phyloP scores from a whole-genome alignment of 2,113 vertebrate genomes.

The Bothrops jararaca region DNA sequence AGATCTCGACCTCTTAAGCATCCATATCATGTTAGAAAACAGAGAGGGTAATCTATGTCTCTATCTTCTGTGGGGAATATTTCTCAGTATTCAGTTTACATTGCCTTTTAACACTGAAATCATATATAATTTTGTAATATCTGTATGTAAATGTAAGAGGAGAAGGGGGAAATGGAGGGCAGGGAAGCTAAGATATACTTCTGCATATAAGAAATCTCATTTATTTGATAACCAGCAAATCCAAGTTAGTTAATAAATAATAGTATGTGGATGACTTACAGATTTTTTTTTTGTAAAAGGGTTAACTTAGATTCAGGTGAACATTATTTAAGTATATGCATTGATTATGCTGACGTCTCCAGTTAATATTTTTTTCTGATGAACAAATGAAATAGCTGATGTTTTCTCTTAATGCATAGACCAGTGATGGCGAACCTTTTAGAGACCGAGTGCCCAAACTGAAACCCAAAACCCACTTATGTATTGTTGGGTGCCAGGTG shows the following conservation, averaged over 20 bases:
- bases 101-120: slow-evolving; percentile 22
- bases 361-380: not conserved
- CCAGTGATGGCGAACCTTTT: too few species aligned
- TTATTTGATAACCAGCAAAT: not conserved
- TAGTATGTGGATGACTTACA: not conserved
- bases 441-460: too few species aligned
- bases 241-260: not conserved
- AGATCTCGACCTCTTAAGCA: slow-evolving; percentile 39
- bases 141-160: not conserved
- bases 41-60: slow-evolving; percentile 34
- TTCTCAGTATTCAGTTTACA: slow-evolving; percentile 21
- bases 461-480: too few species aligned
- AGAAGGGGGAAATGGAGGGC: not conserved
- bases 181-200: not conserved
- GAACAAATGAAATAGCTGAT: not conserved
- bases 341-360: not conserved
- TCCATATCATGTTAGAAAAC: not conserved
- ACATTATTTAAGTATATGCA: not conserved
- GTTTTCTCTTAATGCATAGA: too few species aligned
- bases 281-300: not conserved
- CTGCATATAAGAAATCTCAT: not conserved
- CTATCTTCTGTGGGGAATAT: slow-evolving; percentile 32
- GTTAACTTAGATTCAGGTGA: not conserved
- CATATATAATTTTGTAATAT: not conserved
- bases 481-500: not conserved